phyloP scores from a whole-genome alignment of 2,888 invertebrate species.

The Aleiodes alternator region DNA sequence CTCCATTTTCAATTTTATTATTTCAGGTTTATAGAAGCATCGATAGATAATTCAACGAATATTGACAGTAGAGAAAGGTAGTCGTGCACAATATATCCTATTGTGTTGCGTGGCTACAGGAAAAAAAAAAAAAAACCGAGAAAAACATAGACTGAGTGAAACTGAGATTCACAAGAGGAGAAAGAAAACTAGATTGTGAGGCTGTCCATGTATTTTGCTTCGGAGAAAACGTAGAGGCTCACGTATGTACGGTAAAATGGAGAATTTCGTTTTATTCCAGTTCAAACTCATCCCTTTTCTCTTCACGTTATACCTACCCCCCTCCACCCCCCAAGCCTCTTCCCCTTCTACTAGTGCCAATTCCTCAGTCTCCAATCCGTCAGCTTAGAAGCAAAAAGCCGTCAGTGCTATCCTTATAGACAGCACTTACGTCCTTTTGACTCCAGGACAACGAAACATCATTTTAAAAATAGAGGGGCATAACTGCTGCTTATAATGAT shows the following conservation, averaged over 20 bases:
- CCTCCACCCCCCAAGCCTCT: not conserved
- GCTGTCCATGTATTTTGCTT: constrained; percentile 26
- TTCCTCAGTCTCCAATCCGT: constrained; percentile 39
- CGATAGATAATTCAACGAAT: constrained; percentile 26
- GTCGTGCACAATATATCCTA: constrained; percentile 24
- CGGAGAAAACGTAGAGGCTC: constrained; percentile 1
- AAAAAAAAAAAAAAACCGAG: not conserved
- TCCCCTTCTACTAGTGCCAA: not conserved
- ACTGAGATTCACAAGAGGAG: not conserved
- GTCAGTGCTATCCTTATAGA: too few species aligned
- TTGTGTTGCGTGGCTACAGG: constrained; percentile 5
- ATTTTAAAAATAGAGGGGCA: too few species aligned
- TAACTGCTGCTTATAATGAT: too few species aligned
- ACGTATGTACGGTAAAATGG: constrained; percentile 17
- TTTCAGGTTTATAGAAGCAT: not conserved
- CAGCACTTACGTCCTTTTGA: too few species aligned
- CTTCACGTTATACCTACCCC: constrained; percentile 10
- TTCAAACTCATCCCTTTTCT: constrained; percentile 23
- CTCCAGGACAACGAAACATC: too few species aligned
- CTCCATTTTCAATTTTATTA: not conserved
- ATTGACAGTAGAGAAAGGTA: not conserved
- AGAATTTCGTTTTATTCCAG: constrained; percentile 12
- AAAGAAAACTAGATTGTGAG: constrained; percentile 32
- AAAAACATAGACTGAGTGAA: too few species aligned
- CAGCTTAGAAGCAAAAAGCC: too few species aligned